Base-by-base conservation (phyloP, 2,888 invertebrate species). In the Drosophila borborema region DNA sequence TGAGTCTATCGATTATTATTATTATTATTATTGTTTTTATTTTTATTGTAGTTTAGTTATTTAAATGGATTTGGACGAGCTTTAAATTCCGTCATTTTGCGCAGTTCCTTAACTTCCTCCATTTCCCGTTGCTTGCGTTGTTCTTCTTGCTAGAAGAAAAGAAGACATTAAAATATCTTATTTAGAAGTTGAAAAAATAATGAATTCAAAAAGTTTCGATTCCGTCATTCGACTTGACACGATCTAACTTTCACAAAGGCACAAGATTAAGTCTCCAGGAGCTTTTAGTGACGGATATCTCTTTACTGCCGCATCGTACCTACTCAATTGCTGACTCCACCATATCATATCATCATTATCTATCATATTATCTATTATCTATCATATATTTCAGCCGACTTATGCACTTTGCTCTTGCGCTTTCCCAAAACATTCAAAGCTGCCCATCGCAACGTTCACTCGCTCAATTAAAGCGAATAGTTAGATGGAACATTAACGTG, bases 21-120 rank as follows among this genome's bases (percentile, higher is more conserved):
- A 18, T 40, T 66, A 40, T 56, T 66, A 12, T 23, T 54, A n/a
- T 23, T 54, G 2, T 40, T 28, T 8, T 23, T 54, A 41, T 41
- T 62, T 34, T 18, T 64, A 59, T 61, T 75, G 58, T 59, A 46
- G 20, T 45, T 65, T 71, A 28, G 60, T 63, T 68, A 88, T 80
- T 92, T 93, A 74, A 93, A 92, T 46, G 93, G 93, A 83, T 93
- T 93, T 78, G 91, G 93, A 82, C 92, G 90, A 64, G 93, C 93
- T 87, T 93, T 92, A 67, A 93, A 93, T 67, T 89, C 82, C 66
- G 91, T 82, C 71, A 80, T 78, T 74, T 92, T 92, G 68, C 93
- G 88, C 76, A 93, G 61, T 81, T 92, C 89, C 75, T 86, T 91
- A 43, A 86, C 74, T 61, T 84, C 72, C 71, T 89, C 86, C 72